Evolutionary conservation across 2,888 invertebrate genomes (phyloP).

Genomic region (Molanna angustata): DNA sequence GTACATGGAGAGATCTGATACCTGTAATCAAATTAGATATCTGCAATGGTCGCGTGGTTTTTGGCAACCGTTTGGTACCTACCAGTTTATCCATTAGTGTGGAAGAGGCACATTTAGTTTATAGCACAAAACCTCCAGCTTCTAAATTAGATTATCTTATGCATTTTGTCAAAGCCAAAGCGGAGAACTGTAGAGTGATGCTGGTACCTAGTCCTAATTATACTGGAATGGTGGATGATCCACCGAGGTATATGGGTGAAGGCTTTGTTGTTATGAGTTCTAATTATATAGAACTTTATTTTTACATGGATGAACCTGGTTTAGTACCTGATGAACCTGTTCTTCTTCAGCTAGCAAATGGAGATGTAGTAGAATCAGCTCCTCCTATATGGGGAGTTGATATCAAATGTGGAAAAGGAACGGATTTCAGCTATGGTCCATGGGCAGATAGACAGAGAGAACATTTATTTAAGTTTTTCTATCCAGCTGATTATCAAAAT

Average conservation of each 20-base stretch:
- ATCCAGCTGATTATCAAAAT: conserved; percentile 82
- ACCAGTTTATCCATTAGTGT: conserved; percentile 89
- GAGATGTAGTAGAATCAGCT: conserved; percentile 88
- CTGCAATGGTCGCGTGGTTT: conserved; percentile 86
- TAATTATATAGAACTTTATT: conserved; percentile 91
- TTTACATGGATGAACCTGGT: conserved; percentile 97
- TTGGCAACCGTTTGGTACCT: conserved; percentile 92
- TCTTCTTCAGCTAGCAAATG: conserved; percentile 84
- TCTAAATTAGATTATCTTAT: conserved; percentile 91
- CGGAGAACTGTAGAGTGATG: conserved; percentile 93
- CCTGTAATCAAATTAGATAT: conserved; percentile 96
- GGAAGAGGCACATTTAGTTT: conserved; percentile 92
- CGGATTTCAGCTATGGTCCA: conserved; percentile 96
- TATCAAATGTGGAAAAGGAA: conserved; percentile 92
- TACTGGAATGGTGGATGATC: conserved; percentile 88
- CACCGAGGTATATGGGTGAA: conserved; percentile 95
- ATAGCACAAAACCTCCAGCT: conserved; percentile 93
- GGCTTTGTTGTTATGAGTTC: conserved; percentile 97
- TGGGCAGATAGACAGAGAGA: conserved; percentile 99
- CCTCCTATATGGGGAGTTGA: conserved; percentile 96
- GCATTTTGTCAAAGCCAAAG: conserved; percentile 93
- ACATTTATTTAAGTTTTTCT: conserved; percentile 93
- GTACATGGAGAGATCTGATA: conserved; percentile 93
- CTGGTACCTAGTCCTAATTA: conserved; percentile 96
- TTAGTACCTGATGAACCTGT: conserved; percentile 90